Evolutionary conservation across 2,888 invertebrate species (phyloP), one percentile per base, ranked within the genome.

Genomic region (Apantesis nais): DNA sequence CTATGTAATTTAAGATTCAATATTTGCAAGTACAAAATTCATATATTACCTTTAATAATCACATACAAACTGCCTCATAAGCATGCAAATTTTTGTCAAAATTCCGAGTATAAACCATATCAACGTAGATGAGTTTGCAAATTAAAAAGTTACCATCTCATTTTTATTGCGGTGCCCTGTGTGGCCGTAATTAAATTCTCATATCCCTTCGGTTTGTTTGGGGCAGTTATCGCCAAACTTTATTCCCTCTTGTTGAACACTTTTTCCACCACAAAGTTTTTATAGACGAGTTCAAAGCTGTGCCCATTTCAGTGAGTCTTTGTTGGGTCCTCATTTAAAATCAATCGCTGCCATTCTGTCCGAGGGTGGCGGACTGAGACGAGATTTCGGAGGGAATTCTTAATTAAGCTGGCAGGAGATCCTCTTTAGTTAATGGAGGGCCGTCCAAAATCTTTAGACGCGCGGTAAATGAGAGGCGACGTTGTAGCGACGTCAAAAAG

Each of bases 361-460:
- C 85, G 83, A 87, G 90, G 89, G 90, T 86, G 88, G 87, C 83
- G 78, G 70, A 78, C 85, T 84, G 87, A 88, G 90, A 86, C 88
- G 91, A 91, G 92, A 93, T 93, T 94, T 93, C 85, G 86, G 88
- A 93, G 93, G 86, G 93, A 94, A 94, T 94, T 92, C 93, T 91
- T 94, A 94, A 94, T 94, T 94, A 94, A 94, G 92, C 89, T 87
- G 83, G 88, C 87, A 87, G 86, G 88, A 85, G 88, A 92, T 90
- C 90, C 93, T 93, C 92, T 93, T 92, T 91, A 89, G 84, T 91
- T 93, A 94, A 94, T 94, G 93, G 93, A 90, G 83, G 88, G 85
- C 84, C 88, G 88, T 87, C 91, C 89, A 82, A 90, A 90, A 90
- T 89, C 89, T 89, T 91, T 89, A 88, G 88, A 85, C 89, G 88